Evolutionary conservation across 2,113 vertebrate genomes (phyloP).

Genomic region (Tachycineta bicolor): DNA sequence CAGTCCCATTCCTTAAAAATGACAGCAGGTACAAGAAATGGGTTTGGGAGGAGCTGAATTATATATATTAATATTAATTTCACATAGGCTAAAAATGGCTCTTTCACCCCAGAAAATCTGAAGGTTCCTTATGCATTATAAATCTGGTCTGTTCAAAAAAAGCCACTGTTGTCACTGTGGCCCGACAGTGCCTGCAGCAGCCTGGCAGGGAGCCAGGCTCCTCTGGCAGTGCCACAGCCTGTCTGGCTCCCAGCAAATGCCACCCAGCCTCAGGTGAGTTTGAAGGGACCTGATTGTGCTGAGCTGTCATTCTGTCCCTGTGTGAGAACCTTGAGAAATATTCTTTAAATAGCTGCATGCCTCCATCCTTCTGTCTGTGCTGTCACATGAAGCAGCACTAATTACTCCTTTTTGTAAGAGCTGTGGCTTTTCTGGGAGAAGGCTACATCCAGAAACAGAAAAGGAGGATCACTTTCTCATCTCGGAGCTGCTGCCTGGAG

Average conservation of each 20-base stretch:
- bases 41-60: neutral
- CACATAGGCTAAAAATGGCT: neutral
- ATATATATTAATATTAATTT: neutral
- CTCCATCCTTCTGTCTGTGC: neutral
- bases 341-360: neutral
- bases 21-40: neutral
- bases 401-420: neutral
- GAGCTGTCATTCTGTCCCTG: neutral
- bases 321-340: neutral
- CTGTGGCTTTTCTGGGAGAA: neutral
- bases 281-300: neutral
- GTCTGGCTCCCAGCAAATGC: neutral
- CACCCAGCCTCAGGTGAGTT: neutral
- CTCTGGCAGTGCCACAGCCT: neutral
- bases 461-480: neutral
- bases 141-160: neutral
- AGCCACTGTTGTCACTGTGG: neutral
- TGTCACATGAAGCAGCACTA: neutral
- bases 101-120: neutral
- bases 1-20: neutral
- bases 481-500: neutral
- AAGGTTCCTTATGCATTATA: neutral
- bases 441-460: neutral
- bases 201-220: neutral
- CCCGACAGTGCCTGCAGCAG: neutral